Evolutionary conservation across 2,797 vertebrate species (phyloP).

Genomic region (Acanthurus lineatus): DNA sequence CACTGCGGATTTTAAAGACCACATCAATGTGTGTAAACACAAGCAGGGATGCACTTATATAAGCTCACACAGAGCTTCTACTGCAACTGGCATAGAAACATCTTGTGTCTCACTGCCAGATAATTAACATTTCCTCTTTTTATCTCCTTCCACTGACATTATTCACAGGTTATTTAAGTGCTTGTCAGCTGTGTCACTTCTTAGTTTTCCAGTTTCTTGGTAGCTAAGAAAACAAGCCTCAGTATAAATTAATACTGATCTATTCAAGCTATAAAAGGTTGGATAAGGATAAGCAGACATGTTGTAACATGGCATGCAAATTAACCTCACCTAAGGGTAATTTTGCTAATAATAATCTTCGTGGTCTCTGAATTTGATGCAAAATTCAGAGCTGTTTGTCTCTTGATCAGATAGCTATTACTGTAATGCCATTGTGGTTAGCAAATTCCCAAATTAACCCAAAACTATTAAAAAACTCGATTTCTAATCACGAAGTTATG

Average conservation of each 20-base stretch:
- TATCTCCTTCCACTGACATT: conserved; percentile 29
- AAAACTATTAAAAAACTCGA: background rate
- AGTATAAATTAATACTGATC: background rate
- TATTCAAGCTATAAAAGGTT: background rate
- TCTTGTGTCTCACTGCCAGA: conserved; percentile 14
- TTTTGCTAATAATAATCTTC: conserved; percentile 1
- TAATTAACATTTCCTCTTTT: conserved; percentile 35
- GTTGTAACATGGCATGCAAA: background rate
- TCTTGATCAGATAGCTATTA: background rate
- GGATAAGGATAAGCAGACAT: background rate
- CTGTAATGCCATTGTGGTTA: background rate
- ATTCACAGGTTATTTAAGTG: conserved; percentile 12
- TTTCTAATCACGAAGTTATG: background rate
- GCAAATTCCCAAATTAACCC: background rate
- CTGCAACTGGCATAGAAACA: background rate
- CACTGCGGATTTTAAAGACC: background rate
- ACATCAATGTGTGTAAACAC: background rate
- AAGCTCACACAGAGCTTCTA: background rate
- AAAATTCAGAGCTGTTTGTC: conserved; percentile 4
- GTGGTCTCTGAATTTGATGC: background rate
- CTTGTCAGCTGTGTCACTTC: conserved; percentile 1
- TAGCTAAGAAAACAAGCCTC: background rate
- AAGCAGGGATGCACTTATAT: background rate
- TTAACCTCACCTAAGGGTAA: background rate
- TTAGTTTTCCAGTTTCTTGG: conserved; percentile 8